These are phyloP conservation scores for Pelodiscus sinensis DNA, from an alignment of 2,113 vertebrate species.

Conservation along the genomic window DNA sequence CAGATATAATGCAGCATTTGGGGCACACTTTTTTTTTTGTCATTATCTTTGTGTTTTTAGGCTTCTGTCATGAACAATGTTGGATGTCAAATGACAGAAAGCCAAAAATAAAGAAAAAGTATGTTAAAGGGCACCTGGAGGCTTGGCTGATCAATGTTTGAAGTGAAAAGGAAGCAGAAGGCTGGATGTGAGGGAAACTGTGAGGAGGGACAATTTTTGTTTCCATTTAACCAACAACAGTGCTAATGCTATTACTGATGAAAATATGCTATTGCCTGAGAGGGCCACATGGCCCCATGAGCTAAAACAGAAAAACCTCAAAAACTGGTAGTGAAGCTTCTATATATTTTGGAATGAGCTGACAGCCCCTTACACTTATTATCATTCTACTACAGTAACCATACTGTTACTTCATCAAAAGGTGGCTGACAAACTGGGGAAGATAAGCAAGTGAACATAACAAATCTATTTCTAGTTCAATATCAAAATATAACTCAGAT, in stretches of 20 bases:
- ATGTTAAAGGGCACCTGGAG: background rate
- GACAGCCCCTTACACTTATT: background rate
- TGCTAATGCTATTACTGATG: background rate
- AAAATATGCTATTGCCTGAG: background rate
- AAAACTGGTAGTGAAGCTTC: background rate
- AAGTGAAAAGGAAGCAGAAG: background rate
- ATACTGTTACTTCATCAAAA: background rate
- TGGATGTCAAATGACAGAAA: background rate
- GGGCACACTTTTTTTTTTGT: background rate
- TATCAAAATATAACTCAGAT: slow-evolving; percentile 29
- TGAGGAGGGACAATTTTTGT: background rate
- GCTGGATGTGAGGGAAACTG: background rate
- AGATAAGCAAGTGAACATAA: background rate
- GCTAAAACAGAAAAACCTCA: background rate
- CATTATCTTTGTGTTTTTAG: background rate
- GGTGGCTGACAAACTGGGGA: background rate
- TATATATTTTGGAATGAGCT: background rate
- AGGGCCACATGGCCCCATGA: background rate
- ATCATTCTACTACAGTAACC: background rate
- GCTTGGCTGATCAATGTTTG: background rate
- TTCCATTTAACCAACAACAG: background rate
- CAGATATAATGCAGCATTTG: background rate
- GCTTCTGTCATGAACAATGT: background rate
- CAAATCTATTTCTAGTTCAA: background rate
- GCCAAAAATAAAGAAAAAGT: background rate